Base-by-base conservation (phyloP, 2,888 invertebrate genomes). In the Fragum sueziense region DNA sequence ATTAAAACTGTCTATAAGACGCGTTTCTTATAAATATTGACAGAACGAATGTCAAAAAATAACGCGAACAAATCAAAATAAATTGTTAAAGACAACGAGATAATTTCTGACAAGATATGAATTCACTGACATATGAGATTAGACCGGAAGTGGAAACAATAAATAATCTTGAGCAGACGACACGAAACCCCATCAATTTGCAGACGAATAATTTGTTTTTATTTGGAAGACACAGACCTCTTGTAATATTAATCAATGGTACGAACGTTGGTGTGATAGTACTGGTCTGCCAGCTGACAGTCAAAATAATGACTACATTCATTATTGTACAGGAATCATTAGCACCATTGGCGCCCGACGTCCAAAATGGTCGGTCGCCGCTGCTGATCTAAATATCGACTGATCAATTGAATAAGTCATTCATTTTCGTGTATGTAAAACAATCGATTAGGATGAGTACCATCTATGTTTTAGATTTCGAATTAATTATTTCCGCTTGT, bases 161-260 rank as follows among this genome's bases (percentile, higher is more conserved):
- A 84, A 84, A 84, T 84, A 79, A 76, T 70, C 68, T 59, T 65
- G 57, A 41, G 77, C 84, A 81, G 84, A 81, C 84, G 81, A 79
- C 81, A 81, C 75, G 67, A 76, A 74, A 54, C 68, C 76, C 71
- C 79, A 81, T 81, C 77, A 79, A 76, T 84, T 79, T 84, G 80
- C 79, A 80, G 77, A 79, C 69, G 82, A 79, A 82, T 79, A 79
- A 79, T 79, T 82, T 77, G 82, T 71, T 82, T 82, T 74, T 74
- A 70, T 79, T 70, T 41, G 51, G 75, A 73, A 77, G 72, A 69
- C 74, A 75, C 77, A 74, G 76, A 76, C 22, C 33, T 41, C 62
- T 59, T 69, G 79, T 75, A 75, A 79, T 76, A 72, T 57, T 71
- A 72, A 72, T 68, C 59, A 68, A 41, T 41, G 37, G 34, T 61